Evolutionary conservation across 2,888 invertebrate genomes (phyloP), one percentile per base, ranked within the genome.

Genomic region (Azorinus chamasolen): DNA sequence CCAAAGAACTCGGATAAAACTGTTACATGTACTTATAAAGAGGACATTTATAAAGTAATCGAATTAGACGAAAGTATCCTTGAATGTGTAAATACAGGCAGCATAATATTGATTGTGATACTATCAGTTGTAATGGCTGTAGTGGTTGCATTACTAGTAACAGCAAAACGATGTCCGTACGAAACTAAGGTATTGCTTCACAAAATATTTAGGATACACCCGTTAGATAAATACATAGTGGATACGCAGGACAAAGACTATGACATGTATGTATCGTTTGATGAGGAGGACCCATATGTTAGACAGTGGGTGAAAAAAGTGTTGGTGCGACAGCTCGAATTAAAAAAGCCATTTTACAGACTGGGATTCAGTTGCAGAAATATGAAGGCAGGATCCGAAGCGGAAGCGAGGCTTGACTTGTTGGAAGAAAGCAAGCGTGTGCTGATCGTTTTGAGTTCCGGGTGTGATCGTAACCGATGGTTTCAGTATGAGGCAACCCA

Each of bases 91-190:
- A 61, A 75, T 46, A 61, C 74, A 46, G 73, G 71, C 2, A 74
- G 43, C 20, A 76, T 85, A 5, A 75, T 76, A 20, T 37, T 85
- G 14, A 71, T 78, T 0, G 59, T 82, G 0, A 65, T 76, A 0
- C 66, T 85, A 18, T 66, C 78, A 24, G 50, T 76, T 2, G 69
- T 81, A 4, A 20, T 81, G 0, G 53, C 66, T 12, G 27, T 83
- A 25, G 78, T 81, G 14, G 59, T 83, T 8, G 58, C 63, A 6
- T 51, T 75, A 27, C 61, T 79, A 14, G 43, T 85, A 6, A 83
- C 83, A 45, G 81, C 85, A 4, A 83, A 83, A 57, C 51, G 74
- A 39, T 85, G 85, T 66, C 85, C 85, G 6, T 85, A 83, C 46
- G 85, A 79, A 51, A 83, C 83, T 14, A 85, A 83, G 46, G 85